These are phyloP conservation scores for Chromobotia macracanthus DNA, from an alignment of 2,797 vertebrate genomes.

Conservation along the genomic window DNA sequence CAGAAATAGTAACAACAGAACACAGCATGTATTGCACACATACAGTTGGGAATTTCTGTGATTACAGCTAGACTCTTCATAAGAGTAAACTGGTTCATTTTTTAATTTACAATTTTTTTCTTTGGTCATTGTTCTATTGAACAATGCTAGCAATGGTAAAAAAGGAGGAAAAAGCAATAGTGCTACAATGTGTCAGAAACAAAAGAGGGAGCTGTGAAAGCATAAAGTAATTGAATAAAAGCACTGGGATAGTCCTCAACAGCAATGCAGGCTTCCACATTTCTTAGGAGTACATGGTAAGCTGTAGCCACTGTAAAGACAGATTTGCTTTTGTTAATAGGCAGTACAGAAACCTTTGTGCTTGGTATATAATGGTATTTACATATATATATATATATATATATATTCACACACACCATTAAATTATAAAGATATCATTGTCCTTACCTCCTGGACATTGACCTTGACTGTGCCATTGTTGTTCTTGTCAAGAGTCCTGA, in stretches of 20 bases:
- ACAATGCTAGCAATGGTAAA: not conserved
- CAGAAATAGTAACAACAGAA: slow-evolving; percentile 56
- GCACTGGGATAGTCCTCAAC: not conserved
- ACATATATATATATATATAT: no score
- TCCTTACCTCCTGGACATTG: slow-evolving; percentile 86
- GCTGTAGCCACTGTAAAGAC: slow-evolving; percentile 86
- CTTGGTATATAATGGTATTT: no score
- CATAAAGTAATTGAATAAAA: not conserved
- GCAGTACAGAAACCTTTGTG: not conserved
- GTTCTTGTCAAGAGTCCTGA: slow-evolving; percentile 86
- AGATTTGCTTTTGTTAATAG: not conserved
- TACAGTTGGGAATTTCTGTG: not conserved
- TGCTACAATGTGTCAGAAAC: slow-evolving; percentile 10
- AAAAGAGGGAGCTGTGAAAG: not conserved
- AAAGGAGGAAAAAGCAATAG: not conserved
- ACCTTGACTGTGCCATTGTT: slow-evolving; percentile 83
- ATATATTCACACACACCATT: not conserved
- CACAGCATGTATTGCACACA: not conserved
- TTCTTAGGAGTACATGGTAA: slow-evolving; percentile 93
- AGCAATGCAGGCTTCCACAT: not conserved
- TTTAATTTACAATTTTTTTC: not conserved
- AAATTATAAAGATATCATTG: no score
- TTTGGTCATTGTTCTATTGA: slow-evolving; percentile 15
- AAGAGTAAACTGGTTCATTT: not conserved
- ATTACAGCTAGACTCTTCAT: not conserved